Conservation (phyloP, 2,888 invertebrate species). For the Blera fallax region DNA sequence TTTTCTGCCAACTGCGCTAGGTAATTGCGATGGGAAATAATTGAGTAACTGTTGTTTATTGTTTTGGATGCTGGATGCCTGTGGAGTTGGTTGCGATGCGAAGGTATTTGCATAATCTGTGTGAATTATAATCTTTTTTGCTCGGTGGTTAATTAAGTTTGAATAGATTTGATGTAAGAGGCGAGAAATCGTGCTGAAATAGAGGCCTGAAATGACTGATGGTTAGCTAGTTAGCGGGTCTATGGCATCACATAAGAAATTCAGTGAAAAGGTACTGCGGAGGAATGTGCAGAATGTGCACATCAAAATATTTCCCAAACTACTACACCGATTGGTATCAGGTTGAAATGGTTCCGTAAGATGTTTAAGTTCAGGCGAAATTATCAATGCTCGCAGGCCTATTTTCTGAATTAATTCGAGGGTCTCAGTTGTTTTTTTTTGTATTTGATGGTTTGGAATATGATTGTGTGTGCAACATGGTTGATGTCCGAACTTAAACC, state of each 20-base stretch:
- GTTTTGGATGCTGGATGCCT: slow-evolving; percentile 13
- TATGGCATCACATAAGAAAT: too few species aligned
- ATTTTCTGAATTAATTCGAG: too few species aligned
- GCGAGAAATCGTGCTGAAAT: neutral
- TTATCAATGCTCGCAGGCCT: too few species aligned
- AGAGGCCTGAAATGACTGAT: neutral
- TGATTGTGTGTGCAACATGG: too few species aligned
- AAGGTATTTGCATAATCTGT: slow-evolving; percentile 22
- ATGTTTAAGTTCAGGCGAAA: too few species aligned
- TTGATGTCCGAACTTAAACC: too few species aligned
- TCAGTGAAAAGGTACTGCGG: neutral
- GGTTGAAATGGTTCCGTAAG: too few species aligned
- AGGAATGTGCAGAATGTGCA: too few species aligned
- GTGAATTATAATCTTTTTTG: neutral
- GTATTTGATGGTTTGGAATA: too few species aligned
- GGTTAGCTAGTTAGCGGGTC: neutral
- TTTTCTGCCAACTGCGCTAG: neutral
- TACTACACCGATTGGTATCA: too few species aligned
- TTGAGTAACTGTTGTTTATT: slow-evolving; percentile 63
- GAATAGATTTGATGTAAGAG: neutral
- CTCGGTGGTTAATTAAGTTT: neutral
- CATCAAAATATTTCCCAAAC: too few species aligned
- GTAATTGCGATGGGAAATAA: slow-evolving; percentile 62
- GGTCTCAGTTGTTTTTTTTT: too few species aligned
- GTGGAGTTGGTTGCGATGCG: neutral